A percentile compares a stretch with the other conserved stretches of the same genome.
Conservation (phyloP, 1,140 invertebrate species). For the Caenorhabditis remanei region DNA sequence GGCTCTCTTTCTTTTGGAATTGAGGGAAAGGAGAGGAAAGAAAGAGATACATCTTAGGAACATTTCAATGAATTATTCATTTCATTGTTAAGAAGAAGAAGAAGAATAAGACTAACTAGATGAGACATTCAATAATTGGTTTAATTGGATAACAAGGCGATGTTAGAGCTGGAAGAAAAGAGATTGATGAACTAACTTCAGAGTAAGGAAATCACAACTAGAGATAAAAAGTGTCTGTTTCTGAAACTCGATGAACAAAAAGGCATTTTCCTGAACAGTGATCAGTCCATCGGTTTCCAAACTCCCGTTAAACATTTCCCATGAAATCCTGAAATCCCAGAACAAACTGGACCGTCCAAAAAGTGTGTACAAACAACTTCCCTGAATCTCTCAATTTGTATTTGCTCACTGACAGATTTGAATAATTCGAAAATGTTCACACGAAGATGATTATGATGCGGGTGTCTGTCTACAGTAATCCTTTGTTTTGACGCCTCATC, state of each 20-base stretch:
- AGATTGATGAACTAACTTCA: background rate
- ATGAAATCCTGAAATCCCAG: too few species aligned
- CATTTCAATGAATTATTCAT: conserved; percentile 56
- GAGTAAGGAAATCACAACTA: background rate
- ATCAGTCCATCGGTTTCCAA: too few species aligned
- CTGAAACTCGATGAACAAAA: too few species aligned
- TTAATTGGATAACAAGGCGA: background rate
- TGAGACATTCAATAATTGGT: background rate
- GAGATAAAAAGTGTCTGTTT: too few species aligned
- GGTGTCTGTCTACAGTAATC: conserved; percentile 28
- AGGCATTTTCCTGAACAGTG: too few species aligned
- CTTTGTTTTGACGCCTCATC: conserved; percentile 28
- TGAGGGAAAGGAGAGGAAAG: background rate
- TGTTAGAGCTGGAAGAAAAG: background rate
- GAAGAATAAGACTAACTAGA: background rate
- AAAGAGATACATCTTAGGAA: conserved; percentile 30
- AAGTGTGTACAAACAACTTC: too few species aligned
- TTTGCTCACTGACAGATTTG: background rate
- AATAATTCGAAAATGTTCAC: background rate
- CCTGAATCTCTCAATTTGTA: background rate
- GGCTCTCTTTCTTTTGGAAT: background rate
- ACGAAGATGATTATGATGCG: background rate
- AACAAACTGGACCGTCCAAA: too few species aligned
- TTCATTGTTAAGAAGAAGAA: background rate
- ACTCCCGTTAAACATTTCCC: too few species aligned